Percentiles rank a stretch among this genome's conserved stretches.
Evolutionary conservation across 1,140 invertebrate genomes (phyloP).

Genomic region (Babylonia areolata): DNA sequence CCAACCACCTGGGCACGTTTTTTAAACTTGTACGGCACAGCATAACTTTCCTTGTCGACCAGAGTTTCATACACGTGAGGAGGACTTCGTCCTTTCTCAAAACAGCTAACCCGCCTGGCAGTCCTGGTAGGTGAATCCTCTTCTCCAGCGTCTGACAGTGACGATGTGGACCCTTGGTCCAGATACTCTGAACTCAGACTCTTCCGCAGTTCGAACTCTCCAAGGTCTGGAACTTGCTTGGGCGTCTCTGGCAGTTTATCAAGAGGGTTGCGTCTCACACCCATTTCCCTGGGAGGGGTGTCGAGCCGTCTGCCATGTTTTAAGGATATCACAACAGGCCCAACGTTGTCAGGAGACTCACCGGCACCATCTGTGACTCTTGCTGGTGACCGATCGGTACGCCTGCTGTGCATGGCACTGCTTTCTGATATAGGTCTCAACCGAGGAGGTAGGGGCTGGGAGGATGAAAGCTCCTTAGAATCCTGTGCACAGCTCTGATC

Average conservation of each 20-base stretch:
- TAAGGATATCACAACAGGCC: constrained; percentile 33
- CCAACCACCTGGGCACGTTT: constrained; percentile 1
- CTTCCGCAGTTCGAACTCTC: constrained; percentile 45
- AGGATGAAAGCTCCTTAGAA: constrained; percentile 31
- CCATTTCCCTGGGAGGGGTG: not conserved
- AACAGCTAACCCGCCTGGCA: not conserved
- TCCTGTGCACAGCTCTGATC: not conserved
- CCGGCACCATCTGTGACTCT: not conserved
- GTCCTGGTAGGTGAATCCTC: not conserved
- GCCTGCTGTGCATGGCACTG: not conserved
- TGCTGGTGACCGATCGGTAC: not conserved
- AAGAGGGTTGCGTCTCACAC: constrained; percentile 2
- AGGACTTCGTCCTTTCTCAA: not conserved
- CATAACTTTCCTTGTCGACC: constrained; percentile 60
- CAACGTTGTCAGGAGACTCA: constrained; percentile 25
- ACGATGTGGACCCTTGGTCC: constrained; percentile 29
- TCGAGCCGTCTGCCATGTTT: constrained; percentile 1
- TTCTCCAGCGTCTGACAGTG: constrained; percentile 35
- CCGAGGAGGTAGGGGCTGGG: constrained; percentile 47
- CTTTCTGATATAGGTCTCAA: constrained; percentile 44
- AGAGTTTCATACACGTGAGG: constrained; percentile 47
- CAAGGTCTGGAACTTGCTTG: not conserved
- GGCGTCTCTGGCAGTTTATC: constrained; percentile 44
- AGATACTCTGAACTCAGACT: constrained; percentile 54
- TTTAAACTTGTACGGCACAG: constrained; percentile 56